phyloP scores from a whole-genome alignment of 2,797 vertebrate species.

The Fratercula arctica region DNA sequence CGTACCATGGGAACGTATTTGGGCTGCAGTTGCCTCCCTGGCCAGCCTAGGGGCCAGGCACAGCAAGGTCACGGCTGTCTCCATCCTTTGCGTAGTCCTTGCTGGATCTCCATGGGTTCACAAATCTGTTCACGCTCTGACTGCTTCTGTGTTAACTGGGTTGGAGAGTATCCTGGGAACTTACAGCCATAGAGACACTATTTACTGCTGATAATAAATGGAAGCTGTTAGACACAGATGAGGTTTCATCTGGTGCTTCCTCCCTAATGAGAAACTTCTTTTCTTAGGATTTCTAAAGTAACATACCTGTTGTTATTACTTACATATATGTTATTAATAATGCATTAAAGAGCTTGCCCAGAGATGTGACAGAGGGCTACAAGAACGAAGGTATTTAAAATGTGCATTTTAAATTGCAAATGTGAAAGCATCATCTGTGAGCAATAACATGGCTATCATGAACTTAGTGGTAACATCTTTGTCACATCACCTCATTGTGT shows the following conservation, averaged over 20 bases:
- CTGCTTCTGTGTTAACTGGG: not conserved
- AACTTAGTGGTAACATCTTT: not conserved
- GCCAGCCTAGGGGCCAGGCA: not conserved
- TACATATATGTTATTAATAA: not conserved
- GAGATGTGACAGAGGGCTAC: not conserved
- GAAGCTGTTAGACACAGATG: not conserved
- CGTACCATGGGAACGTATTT: not conserved
- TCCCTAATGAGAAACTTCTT: not conserved
- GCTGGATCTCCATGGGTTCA: fast-evolving
- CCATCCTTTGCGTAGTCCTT: not conserved
- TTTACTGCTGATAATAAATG: not conserved
- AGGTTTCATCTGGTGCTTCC: not conserved
- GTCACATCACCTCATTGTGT: not conserved
- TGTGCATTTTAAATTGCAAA: not conserved
- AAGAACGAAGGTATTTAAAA: not conserved
- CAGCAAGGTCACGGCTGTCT: not conserved
- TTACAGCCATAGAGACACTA: not conserved
- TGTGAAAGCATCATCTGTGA: not conserved
- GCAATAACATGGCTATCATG: not conserved
- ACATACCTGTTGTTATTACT: not conserved
- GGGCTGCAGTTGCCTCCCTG: not conserved
- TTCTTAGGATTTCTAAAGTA: not conserved
- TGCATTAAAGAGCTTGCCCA: not conserved
- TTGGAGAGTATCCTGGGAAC: not conserved
- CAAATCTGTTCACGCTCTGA: not conserved